Evolutionary conservation across 1,140 invertebrate species (phyloP), one percentile per base, ranked within the genome.

Genomic region (Heliconius hewitsoni): DNA sequence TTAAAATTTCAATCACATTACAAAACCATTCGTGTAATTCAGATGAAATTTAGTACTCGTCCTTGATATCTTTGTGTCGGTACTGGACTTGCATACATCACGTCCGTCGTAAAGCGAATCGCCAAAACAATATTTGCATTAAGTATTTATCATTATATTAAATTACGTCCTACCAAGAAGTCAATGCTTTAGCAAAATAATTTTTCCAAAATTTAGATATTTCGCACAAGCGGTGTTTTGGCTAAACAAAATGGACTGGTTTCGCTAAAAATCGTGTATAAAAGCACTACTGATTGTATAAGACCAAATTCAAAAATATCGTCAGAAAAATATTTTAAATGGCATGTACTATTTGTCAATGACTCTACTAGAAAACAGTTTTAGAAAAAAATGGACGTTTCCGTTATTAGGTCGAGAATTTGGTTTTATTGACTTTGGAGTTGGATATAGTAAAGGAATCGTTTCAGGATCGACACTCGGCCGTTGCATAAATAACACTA

Each of bases 331-430:
- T 93, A 92, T 88, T 93, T 92, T 87, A 91, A 91, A 93, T 91
- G 91, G 91, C 90, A 86, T 90, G 86, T 89, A 86, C 84, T 90
- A 88, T 88, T 87, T 85, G 85, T 86, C 85, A 89, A 88, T 91
- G 90, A 92, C 89, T 89, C 90, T 92, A 93, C 90, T 94, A 92
- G 89, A 93, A 92, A 91, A 91, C 85, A 87, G 86, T 88, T 91
- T 90, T 90, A 91, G 89, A 94, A 91, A 93, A 93, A 94, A 94
- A 93, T 94, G 93, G 93, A 94, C 93, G 93, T 94, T 91, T 94
- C 81, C 86, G 90, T 93, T 93, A 86, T 92, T 93, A 94, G 93
- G 93, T 94, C 93, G 92, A 93, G 86, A 90, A 86, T 84, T 90
- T 87, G 89, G 87, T 89, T 66, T 66, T 89, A 87, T 89, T 90